Conservation (phyloP, 1,140 invertebrate genomes). For the Diachasmimorpha longicaudata region DNA sequence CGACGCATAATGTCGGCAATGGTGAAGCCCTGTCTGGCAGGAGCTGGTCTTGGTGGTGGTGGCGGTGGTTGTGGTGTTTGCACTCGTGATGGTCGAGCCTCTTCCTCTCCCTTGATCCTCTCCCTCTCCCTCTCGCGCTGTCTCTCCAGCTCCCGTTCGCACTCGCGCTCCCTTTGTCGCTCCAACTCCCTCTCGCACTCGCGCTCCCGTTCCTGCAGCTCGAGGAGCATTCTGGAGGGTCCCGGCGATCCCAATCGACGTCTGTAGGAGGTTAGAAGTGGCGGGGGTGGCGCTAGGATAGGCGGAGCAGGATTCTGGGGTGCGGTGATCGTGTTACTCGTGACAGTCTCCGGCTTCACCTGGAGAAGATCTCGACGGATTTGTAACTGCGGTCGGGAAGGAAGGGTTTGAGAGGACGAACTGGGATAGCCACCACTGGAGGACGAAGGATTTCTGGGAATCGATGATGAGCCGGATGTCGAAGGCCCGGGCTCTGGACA, state of each 20-base stretch:
- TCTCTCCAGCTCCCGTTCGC: slow-evolving; percentile 35
- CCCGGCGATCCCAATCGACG: slow-evolving; percentile 55
- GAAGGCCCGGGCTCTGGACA: slow-evolving; percentile 48
- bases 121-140: slow-evolving; percentile 45
- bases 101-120: slow-evolving; percentile 47
- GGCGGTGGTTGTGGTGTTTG: slow-evolving; percentile 61
- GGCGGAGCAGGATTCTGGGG: slow-evolving; percentile 59
- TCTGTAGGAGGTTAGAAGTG: slow-evolving; percentile 55
- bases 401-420: slow-evolving; percentile 45
- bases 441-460: slow-evolving; percentile 42
- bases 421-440: slow-evolving; percentile 41
- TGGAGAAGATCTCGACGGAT: slow-evolving; percentile 75
- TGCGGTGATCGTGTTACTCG: slow-evolving; percentile 36
- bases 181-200: slow-evolving; percentile 47
- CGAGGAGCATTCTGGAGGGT: slow-evolving; percentile 52
- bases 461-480: slow-evolving; percentile 33
- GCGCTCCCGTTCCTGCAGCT: slow-evolving; percentile 55
- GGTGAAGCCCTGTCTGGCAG: slow-evolving; percentile 58
- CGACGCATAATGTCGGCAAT: slow-evolving; percentile 62
- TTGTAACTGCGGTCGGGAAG: slow-evolving; percentile 69
- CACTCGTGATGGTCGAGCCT: slow-evolving; percentile 40
- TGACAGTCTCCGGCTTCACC: slow-evolving; percentile 61
- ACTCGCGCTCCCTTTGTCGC: slow-evolving; percentile 37
- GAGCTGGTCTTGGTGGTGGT: slow-evolving; percentile 53
- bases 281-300: slow-evolving; percentile 59